Base-by-base conservation (phyloP, 2,113 vertebrate genomes). In the Pogona vitticeps region DNA sequence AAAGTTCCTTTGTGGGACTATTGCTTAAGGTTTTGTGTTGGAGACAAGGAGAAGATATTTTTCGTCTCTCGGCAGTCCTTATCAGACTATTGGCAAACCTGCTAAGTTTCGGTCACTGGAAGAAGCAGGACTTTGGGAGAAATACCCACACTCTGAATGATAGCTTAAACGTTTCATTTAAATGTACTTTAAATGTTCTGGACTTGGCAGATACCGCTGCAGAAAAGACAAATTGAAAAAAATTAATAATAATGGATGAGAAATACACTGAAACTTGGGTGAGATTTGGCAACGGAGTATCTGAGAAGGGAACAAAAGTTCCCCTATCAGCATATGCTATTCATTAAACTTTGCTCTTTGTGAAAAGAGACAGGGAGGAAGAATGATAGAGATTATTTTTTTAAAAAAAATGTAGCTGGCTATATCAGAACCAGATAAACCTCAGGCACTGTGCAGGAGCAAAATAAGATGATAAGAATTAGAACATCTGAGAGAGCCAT, bases 291-390 rank as follows among this genome's bases (percentile, higher is more conserved):
- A 91, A 21, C 26, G 26, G 0, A 46, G 88, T 70, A 20, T 84
- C 26, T 91, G 85, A 80, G 90, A 73, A 76, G 88, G 77, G 90
- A 94, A 91, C 89, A 95, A 94, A 92, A 92, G 67, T 87, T 91
- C 0, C 0, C 58, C 67, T 88, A 87, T 76, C 70, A 89, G 67
- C 94, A 94, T 92, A 89, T 95, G 93, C 77, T 92, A 78, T 89
- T 87, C 92, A 91, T 94, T 95, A 95, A 93, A 94, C 72, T 80
- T 93, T 86, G 75, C 83, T 91, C 92, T 93, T 86, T 85, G 68
- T 87, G 36, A 87, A 38, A 77, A 65, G 36, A 89, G 84, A 77
- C 79, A 83, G 80, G 36, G 38, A 70, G 46, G 46, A 56, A 61
- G 63, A 85, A 68, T 33, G 59, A 88, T 70, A 91, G 76, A 91